Evolutionary conservation across 2,888 invertebrate species (phyloP).

Genomic region (Leucoptera coffeella): DNA sequence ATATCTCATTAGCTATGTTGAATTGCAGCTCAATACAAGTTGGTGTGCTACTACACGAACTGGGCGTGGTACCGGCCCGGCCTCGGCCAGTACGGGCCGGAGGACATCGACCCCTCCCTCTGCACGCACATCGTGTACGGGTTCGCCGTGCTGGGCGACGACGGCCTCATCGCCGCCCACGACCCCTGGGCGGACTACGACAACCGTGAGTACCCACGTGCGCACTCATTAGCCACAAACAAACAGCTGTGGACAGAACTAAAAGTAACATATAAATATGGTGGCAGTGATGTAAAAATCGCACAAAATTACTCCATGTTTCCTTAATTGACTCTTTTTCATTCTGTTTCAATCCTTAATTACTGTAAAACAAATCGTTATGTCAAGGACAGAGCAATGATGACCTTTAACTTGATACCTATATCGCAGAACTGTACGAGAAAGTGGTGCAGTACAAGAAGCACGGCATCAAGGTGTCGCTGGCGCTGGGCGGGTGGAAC

Average conservation of each 20-base stretch:
- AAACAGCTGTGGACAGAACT: no score
- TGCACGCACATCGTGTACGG: conserved; percentile 93
- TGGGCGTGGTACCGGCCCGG: conserved; percentile 91
- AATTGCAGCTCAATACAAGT: conserved; percentile 64
- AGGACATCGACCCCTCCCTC: conserved; percentile 77
- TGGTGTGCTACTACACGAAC: conserved; percentile 89
- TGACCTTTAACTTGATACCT: not conserved
- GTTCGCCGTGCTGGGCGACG: conserved; percentile 84
- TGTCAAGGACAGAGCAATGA: no score
- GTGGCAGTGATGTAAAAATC: no score
- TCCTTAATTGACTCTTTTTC: no score
- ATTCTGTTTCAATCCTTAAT: no score
- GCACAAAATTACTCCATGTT: no score
- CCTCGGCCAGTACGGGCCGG: conserved; percentile 75
- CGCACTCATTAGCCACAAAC: no score
- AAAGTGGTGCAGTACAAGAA: conserved; percentile 72
- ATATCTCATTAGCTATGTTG: no score
- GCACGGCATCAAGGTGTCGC: conserved; percentile 74
- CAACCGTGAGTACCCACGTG: conserved; percentile 73
- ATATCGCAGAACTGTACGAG: conserved; percentile 68
- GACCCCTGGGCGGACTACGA: conserved; percentile 90
- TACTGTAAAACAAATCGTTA: no score
- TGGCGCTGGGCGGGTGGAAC: conserved; percentile 94
- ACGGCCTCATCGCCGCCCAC: conserved; percentile 73
- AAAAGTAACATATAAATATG: no score